Conservation (phyloP, 2,888 invertebrate species). For the Dasysyrphus albostriatus region DNA sequence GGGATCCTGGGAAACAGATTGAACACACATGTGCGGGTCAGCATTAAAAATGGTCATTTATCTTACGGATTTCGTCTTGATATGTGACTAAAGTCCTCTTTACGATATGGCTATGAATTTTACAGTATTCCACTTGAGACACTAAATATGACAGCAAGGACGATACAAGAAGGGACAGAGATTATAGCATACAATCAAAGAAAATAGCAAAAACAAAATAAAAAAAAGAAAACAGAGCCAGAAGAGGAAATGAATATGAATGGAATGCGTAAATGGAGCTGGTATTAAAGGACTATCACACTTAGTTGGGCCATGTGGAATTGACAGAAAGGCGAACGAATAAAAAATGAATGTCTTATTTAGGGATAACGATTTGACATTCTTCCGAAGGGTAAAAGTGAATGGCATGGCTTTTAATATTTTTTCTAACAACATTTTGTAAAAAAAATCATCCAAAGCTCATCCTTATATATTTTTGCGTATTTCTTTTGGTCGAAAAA, state of each 20-base stretch:
- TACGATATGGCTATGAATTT: conserved; percentile 72
- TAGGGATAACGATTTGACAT: conserved; percentile 72
- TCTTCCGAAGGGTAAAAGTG: conserved; percentile 46
- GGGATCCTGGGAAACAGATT: conserved; percentile 49
- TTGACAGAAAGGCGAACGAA: conserved; percentile 67
- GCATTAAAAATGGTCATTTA: conserved; percentile 68
- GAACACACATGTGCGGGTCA: conserved; percentile 51
- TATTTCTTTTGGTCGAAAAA: conserved; percentile 70
- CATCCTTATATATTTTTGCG: conserved; percentile 16
- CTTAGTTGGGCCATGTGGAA: conserved; percentile 70
- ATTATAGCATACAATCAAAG: conserved; percentile 52
- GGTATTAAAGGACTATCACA: conserved; percentile 70
- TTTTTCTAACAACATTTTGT: neutral
- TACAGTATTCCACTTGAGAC: conserved; percentile 67
- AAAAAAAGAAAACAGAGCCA: neutral
- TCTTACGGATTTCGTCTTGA: conserved; percentile 53
- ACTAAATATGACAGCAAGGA: conserved; percentile 63
- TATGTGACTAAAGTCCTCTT: conserved; percentile 39
- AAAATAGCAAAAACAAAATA: neutral
- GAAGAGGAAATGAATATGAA: conserved; percentile 67
- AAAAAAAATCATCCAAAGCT: conserved; percentile 49
- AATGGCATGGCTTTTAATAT: conserved; percentile 68
- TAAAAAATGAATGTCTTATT: conserved; percentile 71
- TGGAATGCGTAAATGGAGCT: conserved; percentile 68
- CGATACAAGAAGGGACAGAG: conserved; percentile 39